Conservation (phyloP, 2,113 vertebrate species). For the Mus spicilegus region DNA sequence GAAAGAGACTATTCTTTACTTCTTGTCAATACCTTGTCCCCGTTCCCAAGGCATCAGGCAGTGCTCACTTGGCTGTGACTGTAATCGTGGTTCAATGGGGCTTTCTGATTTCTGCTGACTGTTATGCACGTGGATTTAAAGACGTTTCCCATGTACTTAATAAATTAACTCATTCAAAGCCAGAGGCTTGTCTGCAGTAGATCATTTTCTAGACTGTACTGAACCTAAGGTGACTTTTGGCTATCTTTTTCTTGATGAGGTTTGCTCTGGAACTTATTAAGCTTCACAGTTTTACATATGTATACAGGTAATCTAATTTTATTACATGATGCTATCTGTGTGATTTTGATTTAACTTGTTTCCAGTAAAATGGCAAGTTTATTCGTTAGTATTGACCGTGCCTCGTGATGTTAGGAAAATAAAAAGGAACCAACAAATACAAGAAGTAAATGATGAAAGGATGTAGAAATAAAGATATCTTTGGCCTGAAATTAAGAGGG, state of each 20-base stretch:
- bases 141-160: background rate
- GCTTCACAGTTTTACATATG: background rate
- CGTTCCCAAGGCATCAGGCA: background rate
- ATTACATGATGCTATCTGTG: background rate
- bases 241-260: background rate
- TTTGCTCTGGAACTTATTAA: background rate
- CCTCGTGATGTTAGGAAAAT: background rate
- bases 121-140: background rate
- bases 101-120: background rate
- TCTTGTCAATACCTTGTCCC: background rate
- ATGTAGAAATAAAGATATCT: background rate
- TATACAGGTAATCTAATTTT: background rate
- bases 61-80: background rate
- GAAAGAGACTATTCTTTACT: background rate
- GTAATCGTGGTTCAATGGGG: background rate
- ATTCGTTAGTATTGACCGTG: background rate
- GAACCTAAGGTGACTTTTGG: background rate
- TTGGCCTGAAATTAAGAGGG: background rate
- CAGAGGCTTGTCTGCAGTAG: background rate
- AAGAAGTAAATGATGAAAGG: background rate
- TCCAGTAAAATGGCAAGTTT: background rate
- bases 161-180: background rate
- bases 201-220: background rate
- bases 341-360: background rate
- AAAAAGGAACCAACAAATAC: background rate